Evolutionary conservation across 2,113 vertebrate genomes (phyloP).

Genomic region (Serinus canaria): DNA sequence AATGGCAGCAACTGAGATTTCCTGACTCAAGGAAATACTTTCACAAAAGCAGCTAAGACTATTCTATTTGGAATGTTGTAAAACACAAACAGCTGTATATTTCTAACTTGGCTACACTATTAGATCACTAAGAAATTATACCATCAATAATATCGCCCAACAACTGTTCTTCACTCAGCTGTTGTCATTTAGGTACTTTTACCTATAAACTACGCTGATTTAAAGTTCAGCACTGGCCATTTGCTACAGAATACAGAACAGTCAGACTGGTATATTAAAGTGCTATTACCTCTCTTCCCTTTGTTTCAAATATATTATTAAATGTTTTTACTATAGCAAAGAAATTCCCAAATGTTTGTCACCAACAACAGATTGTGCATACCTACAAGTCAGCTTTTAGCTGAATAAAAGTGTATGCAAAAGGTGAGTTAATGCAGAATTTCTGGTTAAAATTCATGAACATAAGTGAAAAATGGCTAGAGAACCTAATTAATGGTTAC

Average conservation of each 20-base stretch:
- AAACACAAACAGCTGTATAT: background rate
- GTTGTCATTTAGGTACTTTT: background rate
- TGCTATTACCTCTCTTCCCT: background rate
- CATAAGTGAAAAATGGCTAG: background rate
- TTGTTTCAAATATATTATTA: background rate
- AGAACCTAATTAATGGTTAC: background rate
- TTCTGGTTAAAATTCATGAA: constrained; percentile 1
- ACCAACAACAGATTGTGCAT: background rate
- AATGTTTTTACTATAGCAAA: background rate
- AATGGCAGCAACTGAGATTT: background rate
- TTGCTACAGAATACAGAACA: background rate
- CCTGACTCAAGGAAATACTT: background rate
- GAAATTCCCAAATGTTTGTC: background rate
- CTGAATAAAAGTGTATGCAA: background rate
- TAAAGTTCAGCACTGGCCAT: background rate
- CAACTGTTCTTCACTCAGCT: background rate
- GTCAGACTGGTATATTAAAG: background rate
- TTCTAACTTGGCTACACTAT: background rate
- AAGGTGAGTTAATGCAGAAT: background rate
- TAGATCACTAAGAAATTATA: background rate
- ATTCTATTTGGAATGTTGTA: background rate
- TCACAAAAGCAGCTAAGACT: background rate
- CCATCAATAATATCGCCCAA: background rate
- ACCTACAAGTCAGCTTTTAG: background rate
- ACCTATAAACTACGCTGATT: background rate